Evolutionary conservation across 2,113 vertebrate genomes (phyloP), one percentile per base, ranked within the genome.

Genomic region (Megatriorchis doriae): DNA sequence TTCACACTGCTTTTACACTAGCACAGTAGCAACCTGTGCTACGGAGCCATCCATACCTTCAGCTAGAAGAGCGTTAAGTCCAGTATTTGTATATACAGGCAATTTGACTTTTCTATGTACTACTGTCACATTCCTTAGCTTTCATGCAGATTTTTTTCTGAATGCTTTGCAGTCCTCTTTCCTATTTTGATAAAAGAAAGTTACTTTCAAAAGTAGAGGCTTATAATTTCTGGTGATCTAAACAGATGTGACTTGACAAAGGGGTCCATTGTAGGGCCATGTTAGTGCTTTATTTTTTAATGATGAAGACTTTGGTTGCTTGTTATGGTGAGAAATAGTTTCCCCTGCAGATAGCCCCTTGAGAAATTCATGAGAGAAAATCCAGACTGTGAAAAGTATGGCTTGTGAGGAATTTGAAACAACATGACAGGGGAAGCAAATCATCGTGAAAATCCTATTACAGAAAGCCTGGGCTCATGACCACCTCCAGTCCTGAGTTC

Each of bases 261-360:
- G 91, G 52, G 73, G 55, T 86, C 89, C 78, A 96, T 91, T 95
- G 95, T 96, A 80, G 75, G 86, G 67, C 68, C 83, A 58, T 59
- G 91, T 12, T 83, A 72, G 83, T 82, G 79, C 95, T 96, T 94
- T 94, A 80, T 77, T 95, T 97, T 91, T 94, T 90, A 94, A 96
- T 6, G 40, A 96, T 93, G 95, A 95, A 95, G 89, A 94, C 94
- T 95, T 95, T 90, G 82, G 93, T 96, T 96, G 96, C 96, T 96
- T 95, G 91, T 95, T 94, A 96, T 96, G 95, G 95, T 97, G 96
- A 97, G 96, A 95, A 97, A 91, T 86, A 97, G 83, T 94, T 96
- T 97, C 53, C 95, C 91, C 86, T 94, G 62, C 90, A 94, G 86
- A 94, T 91, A 95, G 91, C 95, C 97, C 94, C 92, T 94, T 94